Evolutionary conservation across 2,113 vertebrate species (phyloP), one percentile per base, ranked within the genome.

Genomic region (Chionomys nivalis): DNA sequence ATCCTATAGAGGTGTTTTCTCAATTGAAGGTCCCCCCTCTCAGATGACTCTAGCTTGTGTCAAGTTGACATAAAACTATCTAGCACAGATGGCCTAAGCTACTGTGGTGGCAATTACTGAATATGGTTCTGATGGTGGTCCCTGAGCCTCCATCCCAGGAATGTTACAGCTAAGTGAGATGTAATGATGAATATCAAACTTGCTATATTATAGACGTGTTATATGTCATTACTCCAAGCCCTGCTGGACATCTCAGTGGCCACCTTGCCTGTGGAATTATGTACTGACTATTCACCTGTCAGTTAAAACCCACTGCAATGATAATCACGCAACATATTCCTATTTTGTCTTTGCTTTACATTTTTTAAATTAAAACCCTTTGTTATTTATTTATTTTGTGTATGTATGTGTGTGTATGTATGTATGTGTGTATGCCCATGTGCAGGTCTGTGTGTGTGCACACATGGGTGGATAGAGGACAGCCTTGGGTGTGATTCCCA

Each of bases 171-270:
- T 87, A 90, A 52, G 77, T 87, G 79, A 58, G 89, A 87, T 87
- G 23, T 93, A 72, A 55, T 89, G 65, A 76, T 92, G 79, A 75
- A 66, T 19, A 23, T 42, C 39, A 55, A 78, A 88, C 81, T 96
- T 89, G 11, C 75, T 73, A 70, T 90, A 66, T 88, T 90, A 52
- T n/a, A 47, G 78, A 33, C n/a, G 49, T 63, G 9, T 89, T 42
- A 49, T 47, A 76, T 70, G 7, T 16, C 3, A 61, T 33, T 42
- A 36, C 77, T 52, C 31, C 77, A 31, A 90, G 81, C 87, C 47
- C 77, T 66, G 12, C 87, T 87, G 26, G 63, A 85, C 87, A 63
- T 63, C 63, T 65, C 26, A 9, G 58, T 11, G 61, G 49, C 72
- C 49, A 10, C 24, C n/a, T 23, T 83, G 17, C 49, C 39, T 85